A percentile compares a stretch with the other conserved stretches of the same genome.
Evolutionary conservation across 2,113 vertebrate genomes (phyloP).

Genomic region (Megaceryle torquata): DNA sequence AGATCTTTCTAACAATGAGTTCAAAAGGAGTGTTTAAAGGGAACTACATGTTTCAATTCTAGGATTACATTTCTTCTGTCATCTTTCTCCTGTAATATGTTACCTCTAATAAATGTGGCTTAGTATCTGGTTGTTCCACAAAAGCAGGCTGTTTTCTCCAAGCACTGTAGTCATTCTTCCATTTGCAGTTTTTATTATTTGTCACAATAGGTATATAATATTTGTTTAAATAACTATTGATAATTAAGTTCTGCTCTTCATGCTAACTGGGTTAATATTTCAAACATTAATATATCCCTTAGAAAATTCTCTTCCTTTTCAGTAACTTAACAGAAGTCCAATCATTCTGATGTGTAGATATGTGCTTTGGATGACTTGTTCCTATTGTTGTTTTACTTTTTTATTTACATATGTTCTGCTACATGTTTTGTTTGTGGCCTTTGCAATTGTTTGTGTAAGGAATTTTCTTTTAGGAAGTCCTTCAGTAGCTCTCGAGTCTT

Average conservation of each 20-base stretch:
- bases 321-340: not conserved
- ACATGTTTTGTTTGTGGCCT: rapidly evolving
- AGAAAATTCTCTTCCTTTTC: not conserved
- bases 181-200: not conserved
- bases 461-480: not conserved
- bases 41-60: not conserved
- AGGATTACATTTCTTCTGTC: not conserved
- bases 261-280: not conserved
- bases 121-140: not conserved
- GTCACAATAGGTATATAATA: not conserved
- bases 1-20: not conserved
- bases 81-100: not conserved
- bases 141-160: not conserved
- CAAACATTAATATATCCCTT: not conserved
- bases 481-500: not conserved
- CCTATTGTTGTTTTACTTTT: not conserved
- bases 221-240: not conserved
- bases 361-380: not conserved
- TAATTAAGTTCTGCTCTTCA: not conserved
- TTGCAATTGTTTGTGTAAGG: not conserved
- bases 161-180: not conserved
- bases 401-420: not conserved
- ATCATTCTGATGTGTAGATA: not conserved
- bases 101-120: not conserved
- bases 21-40: not conserved